Base-by-base conservation (phyloP, 2,113 vertebrate genomes). In the Nipponia nippon region DNA sequence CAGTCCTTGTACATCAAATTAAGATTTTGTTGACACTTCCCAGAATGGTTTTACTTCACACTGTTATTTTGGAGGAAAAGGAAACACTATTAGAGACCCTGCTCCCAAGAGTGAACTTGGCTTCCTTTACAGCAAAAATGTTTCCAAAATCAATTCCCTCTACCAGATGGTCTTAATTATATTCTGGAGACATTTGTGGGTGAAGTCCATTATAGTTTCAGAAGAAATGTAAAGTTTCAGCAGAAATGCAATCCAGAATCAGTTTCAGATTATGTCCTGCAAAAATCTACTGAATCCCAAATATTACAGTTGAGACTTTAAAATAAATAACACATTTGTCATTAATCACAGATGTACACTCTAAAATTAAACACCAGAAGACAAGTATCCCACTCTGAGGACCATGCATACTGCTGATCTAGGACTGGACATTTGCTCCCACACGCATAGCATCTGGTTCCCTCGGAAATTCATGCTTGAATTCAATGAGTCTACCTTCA, bases 21-120 rank as follows among this genome's bases (percentile, higher is more conserved):
- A 75, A 78, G 76, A 59, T 92, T 95, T 84, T 94, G 86, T 92
- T 95, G 92, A 92, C 59, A 47, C 46, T 83, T 93, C 88, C 86
- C 77, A 92, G 85, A 96, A 95, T 63, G 59, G 46, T 59, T 94
- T 90, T 92, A 78, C 72, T 94, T 92, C 81, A 52, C 63, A 49
- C 67, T 81, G 40, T 92, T 94, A 95, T 95, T 96, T 90, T 52
- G 95, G 77, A 93, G 94, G 90, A 95, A 96, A 83, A 95, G 93
- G 91, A 95, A 97, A 69, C 56, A 87, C 66, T 73, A 46, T 53
- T 65, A 71, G 67, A 89, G 65, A 89, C 44, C 56, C 34, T 5
- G 6, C 65, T 95, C 94, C 82, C 88, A 91, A 21, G 92, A 81
- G 69, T 67, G 52, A 90, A 85, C 90, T 90, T 75, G 27, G n/a